Conservation (phyloP, 1,140 invertebrate species). For the Micrasema longulum region DNA sequence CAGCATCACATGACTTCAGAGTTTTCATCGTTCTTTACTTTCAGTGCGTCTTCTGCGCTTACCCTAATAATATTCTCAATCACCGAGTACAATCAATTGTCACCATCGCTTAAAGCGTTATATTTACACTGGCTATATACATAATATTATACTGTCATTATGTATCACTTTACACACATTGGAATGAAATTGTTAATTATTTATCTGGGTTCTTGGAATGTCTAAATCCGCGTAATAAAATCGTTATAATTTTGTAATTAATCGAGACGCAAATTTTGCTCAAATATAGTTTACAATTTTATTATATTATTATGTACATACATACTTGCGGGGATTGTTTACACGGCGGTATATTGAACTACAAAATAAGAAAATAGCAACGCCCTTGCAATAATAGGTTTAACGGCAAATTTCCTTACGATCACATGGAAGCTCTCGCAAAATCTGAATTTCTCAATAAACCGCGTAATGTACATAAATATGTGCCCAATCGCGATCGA, state of each 20-base stretch:
- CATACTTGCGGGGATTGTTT: background rate
- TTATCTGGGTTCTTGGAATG: slow-evolving; percentile 44
- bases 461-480: no score
- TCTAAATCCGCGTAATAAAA: slow-evolving; percentile 31
- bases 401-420: slow-evolving; percentile 1
- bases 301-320: slow-evolving; percentile 23
- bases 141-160: slow-evolving; percentile 42
- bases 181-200: slow-evolving; percentile 47
- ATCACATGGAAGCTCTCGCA: background rate
- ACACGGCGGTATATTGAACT: slow-evolving; percentile 24
- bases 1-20: background rate
- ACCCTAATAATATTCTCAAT: background rate
- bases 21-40: no score
- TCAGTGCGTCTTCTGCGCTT: background rate
- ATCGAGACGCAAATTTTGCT: slow-evolving; percentile 29
- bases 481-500: no score
- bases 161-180: slow-evolving; percentile 53
- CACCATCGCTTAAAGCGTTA: slow-evolving; percentile 46
- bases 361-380: slow-evolving; percentile 3
- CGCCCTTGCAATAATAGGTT: slow-evolving; percentile 13
- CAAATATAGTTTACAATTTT: slow-evolving; percentile 25
- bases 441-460: background rate
- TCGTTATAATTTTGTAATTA: slow-evolving; percentile 14
- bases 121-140: slow-evolving; percentile 55
- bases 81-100: slow-evolving; percentile 14